Base-by-base conservation (phyloP, 2,113 vertebrate genomes). In the Trochalopteron elliotii region DNA sequence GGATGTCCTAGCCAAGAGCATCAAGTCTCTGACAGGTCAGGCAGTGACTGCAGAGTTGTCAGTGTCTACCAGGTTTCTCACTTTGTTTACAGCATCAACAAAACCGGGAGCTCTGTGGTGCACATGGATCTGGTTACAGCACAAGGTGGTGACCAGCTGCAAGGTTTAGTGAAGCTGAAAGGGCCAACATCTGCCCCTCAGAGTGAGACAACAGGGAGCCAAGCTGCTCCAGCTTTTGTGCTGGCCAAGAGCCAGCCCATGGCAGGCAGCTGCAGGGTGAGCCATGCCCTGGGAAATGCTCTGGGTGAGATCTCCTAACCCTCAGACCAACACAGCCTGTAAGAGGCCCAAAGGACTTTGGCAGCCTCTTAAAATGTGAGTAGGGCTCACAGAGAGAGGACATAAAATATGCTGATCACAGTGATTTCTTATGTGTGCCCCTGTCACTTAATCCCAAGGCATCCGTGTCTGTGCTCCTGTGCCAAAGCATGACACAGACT, bases 141-240 rank as follows among this genome's bases (percentile, higher is more conserved):
- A 90, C 63, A 75, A 78, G 85, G 59, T 74, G 85, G 55, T 83
- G 71, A 67, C 75, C 92, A 95, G 92, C 92, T 96, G 94, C 59
- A 74, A 68, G 68, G 27, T 71, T 95, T 79, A 91, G 74, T 23
- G 65, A 75, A 60, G 81, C 74, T 79, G 21, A 61, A 81, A 87
- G 9, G 13, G 81, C 50, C 86, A 93, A 92, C 86, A 94, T 93
- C 94, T 97, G 95, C 83, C 83, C 59, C 71, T 86, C 42, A 16
- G 39, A 37, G 59, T 10, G 6, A 57, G 71, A 72, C 44, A 71
- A 47, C 4, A 4, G 37, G 31, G 59, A 96, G 86, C 50, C 63
- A 95, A 57, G 67, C 90, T 92, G 82, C 82, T 77, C 16, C 91
- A 85, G 47, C 71, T 39, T 49, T 24, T 5, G 4, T 9, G 63